phyloP scores from a whole-genome alignment of 2,113 vertebrate genomes.

The Ranitomeya variabilis region DNA sequence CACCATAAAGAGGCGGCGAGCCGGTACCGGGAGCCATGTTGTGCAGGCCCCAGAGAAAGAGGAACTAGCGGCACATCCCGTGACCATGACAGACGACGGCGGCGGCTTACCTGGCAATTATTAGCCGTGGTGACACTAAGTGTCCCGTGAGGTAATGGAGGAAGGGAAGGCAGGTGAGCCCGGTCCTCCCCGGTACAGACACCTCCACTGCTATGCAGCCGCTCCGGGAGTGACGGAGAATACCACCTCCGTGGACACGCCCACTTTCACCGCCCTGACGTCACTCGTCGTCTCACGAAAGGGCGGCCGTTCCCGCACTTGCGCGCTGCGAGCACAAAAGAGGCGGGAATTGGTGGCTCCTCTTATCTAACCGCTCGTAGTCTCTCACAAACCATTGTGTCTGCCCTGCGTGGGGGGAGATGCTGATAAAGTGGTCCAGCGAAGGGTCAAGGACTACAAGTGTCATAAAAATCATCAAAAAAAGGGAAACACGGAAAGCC shows the following conservation, averaged over 20 bases:
- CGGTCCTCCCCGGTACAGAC: constrained; percentile 15
- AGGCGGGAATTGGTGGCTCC: constrained; percentile 12
- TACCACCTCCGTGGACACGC: constrained; percentile 21
- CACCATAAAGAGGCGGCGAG: background rate
- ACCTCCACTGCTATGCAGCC: background rate
- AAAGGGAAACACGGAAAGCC: too few relatives aligned
- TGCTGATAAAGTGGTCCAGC: too few relatives aligned
- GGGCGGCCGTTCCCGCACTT: background rate
- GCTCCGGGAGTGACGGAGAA: constrained; percentile 46
- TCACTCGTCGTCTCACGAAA: constrained; percentile 2
- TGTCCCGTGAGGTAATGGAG: background rate
- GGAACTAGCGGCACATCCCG: background rate
- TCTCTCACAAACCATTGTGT: background rate
- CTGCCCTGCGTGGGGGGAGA: background rate
- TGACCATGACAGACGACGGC: too few relatives aligned
- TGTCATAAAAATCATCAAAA: too few relatives aligned
- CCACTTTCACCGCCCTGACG: constrained; percentile 38
- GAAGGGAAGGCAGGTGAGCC: background rate
- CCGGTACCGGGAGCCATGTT: constrained; percentile 37
- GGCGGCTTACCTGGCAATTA: constrained; percentile 37
- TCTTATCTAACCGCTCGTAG: background rate
- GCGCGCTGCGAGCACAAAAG: background rate
- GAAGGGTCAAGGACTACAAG: too few relatives aligned
- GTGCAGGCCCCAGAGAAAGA: background rate
- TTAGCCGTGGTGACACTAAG: background rate